phyloP scores from a whole-genome alignment of 2,113 vertebrate species.

The Felis chaus region DNA sequence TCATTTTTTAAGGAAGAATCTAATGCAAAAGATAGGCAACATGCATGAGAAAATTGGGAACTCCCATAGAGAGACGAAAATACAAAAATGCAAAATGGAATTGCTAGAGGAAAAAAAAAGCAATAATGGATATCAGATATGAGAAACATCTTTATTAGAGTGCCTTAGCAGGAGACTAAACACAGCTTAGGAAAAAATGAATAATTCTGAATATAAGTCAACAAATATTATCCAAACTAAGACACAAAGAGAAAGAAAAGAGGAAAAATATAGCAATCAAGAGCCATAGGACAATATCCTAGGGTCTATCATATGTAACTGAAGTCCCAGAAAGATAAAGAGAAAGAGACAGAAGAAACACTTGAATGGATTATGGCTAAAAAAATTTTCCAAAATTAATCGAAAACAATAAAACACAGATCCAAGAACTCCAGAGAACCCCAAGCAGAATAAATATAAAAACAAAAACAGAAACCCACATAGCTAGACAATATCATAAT shows the following conservation, averaged over 20 bases:
- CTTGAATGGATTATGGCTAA: background rate
- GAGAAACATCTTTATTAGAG: background rate
- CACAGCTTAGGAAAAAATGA: background rate
- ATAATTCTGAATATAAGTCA: background rate
- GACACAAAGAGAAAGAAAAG: background rate
- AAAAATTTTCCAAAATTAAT: constrained; percentile 32
- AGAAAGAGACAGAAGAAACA: background rate
- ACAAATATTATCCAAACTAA: background rate
- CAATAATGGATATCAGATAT: background rate
- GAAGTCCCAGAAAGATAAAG: background rate
- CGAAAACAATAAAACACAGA: background rate
- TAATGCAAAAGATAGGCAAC: background rate
- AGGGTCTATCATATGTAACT: background rate
- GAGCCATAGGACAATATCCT: background rate
- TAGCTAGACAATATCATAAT: background rate
- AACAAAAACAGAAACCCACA: background rate
- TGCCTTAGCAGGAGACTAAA: background rate
- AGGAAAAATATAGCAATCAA: background rate
- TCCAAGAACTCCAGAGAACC: background rate
- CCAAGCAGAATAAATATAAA: background rate
- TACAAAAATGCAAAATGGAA: background rate
- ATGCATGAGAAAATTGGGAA: background rate
- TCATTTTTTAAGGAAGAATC: background rate
- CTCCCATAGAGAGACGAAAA: background rate
- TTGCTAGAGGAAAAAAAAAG: background rate